Evolutionary conservation across 2,113 vertebrate species (phyloP).

Genomic region (Nesogale talazaci): DNA sequence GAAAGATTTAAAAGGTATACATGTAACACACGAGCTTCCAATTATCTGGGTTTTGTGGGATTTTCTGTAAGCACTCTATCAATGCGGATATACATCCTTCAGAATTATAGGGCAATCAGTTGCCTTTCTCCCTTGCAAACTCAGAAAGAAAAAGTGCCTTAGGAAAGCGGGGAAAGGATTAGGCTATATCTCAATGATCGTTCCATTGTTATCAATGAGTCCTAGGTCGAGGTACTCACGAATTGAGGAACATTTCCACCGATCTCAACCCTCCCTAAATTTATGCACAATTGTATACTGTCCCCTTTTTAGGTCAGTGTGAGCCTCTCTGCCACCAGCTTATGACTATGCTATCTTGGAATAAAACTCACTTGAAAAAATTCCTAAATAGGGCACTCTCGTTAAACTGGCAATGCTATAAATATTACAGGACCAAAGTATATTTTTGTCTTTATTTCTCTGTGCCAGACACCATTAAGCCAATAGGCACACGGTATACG

Average conservation of each 20-base stretch:
- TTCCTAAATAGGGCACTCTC: slow-evolving; percentile 83
- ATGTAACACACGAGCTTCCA: not conserved
- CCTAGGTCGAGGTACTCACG: not conserved
- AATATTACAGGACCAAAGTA: slow-evolving; percentile 52
- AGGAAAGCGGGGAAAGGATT: not conserved
- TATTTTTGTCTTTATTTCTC: slow-evolving; percentile 77
- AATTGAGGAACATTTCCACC: not conserved
- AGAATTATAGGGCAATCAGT: not conserved
- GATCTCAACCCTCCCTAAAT: fast-evolving
- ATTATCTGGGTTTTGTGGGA: not conserved
- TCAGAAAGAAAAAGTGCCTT: not conserved
- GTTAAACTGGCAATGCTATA: slow-evolving; percentile 66
- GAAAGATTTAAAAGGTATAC: not conserved
- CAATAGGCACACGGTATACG: not conserved
- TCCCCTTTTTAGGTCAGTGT: not conserved
- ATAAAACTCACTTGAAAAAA: slow-evolving; percentile 70
- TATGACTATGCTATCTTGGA: slow-evolving; percentile 45
- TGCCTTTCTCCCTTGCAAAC: slow-evolving; percentile 32
- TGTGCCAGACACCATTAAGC: slow-evolving; percentile 70
- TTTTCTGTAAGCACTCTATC: not conserved
- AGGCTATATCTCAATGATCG: not conserved
- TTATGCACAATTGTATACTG: not conserved
- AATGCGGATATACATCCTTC: not conserved
- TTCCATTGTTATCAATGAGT: not conserved
- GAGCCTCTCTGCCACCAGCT: slow-evolving; percentile 52